These are phyloP conservation scores for Priocnemis perturbator DNA, from an alignment of 2,888 invertebrate species.

Conservation along the genomic window DNA sequence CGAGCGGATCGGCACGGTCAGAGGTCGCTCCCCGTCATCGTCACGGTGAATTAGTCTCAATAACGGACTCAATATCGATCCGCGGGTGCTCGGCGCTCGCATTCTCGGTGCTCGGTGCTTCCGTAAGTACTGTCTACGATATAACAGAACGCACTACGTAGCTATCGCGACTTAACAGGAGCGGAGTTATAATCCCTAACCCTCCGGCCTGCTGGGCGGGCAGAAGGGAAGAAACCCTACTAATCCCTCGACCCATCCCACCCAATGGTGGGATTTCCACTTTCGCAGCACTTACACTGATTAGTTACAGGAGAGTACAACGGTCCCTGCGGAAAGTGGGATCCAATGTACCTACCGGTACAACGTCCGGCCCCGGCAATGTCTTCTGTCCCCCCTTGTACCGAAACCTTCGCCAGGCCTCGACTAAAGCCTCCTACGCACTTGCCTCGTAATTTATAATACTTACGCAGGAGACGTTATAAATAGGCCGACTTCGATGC, in stretches of 20 bases:
- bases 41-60: no score
- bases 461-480: no score
- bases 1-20: no score
- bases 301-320: constrained; percentile 33
- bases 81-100: not conserved
- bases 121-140: no score
- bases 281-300: constrained; percentile 36
- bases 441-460: no score
- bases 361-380: no score
- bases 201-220: constrained; percentile 1
- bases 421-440: no score
- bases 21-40: no score
- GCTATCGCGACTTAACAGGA: constrained; percentile 37
- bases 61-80: no score
- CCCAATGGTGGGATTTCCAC: constrained; percentile 27
- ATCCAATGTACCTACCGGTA: not conserved
- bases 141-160: not conserved
- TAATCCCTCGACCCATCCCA: constrained; percentile 23
- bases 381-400: no score
- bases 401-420: no score
- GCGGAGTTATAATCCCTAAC: constrained; percentile 31
- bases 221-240: constrained; percentile 24
- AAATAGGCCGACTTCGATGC: no score
- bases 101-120: not conserved
- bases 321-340: not conserved